These are phyloP conservation scores for Benitochromis conjunctus DNA, from an alignment of 2,113 vertebrate species.

Conservation along the genomic window DNA sequence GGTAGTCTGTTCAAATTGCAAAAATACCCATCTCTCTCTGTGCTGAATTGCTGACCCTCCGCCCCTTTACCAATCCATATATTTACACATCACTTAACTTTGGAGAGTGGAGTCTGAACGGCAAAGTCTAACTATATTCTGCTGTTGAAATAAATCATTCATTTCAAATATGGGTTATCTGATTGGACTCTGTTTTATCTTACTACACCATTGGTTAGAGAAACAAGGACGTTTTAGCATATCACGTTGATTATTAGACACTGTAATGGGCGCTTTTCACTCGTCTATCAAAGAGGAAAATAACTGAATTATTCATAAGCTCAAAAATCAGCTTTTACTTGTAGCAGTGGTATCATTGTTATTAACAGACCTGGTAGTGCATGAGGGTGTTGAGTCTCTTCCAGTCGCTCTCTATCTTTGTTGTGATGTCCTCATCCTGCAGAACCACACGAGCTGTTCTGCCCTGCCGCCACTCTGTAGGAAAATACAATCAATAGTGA, in stretches of 20 bases:
- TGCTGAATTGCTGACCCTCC: neutral
- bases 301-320: neutral
- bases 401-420: constrained; percentile 94
- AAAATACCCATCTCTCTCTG: neutral
- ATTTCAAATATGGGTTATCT: neutral
- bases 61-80: neutral
- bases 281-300: neutral
- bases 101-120: neutral
- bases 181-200: neutral
- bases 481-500: constrained; percentile 1
- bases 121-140: neutral
- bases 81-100: neutral
- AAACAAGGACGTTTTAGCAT: neutral
- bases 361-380: constrained; percentile 85
- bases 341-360: neutral
- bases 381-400: constrained; percentile 88
- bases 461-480: constrained; percentile 89
- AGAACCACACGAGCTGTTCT: constrained; percentile 89
- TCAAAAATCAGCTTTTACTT: neutral
- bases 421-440: constrained; percentile 94
- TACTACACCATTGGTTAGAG: neutral
- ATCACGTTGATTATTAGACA: neutral
- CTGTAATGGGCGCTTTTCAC: neutral
- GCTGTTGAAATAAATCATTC: neutral
- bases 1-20: neutral